These are phyloP conservation scores for Hippoglossus hippoglossus DNA, from an alignment of 2,797 vertebrate genomes.

Conservation along the genomic window DNA sequence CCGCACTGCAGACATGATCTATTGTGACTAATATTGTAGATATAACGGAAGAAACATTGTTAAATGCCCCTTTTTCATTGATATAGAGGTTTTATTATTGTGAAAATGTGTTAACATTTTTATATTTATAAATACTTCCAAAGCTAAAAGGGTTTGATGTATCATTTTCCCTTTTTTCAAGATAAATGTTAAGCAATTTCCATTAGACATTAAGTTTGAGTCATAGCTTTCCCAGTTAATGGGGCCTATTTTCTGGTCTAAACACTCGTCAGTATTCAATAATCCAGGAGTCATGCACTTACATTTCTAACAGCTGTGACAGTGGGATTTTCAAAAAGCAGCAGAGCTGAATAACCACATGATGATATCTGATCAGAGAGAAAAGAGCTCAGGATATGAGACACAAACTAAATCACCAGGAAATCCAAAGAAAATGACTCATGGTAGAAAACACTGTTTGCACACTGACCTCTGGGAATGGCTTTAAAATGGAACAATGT, in stretches of 20 bases:
- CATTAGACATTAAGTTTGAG: neutral
- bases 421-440: constrained; percentile 16
- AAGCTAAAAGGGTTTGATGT: neutral
- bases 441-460: constrained; percentile 13
- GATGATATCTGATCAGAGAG: constrained; percentile 11
- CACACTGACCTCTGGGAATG: constrained; percentile 38
- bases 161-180: neutral
- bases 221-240: neutral
- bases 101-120: too few species aligned
- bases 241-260: neutral
- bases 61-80: too few species aligned
- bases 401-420: constrained; percentile 1
- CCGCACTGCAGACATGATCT: neutral
- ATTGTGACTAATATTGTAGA: too few species aligned
- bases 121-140: too few species aligned
- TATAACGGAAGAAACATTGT: too few species aligned
- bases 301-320: neutral
- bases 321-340: neutral
- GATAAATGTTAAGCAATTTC: neutral
- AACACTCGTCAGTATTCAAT: constrained; percentile 6
- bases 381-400: constrained; percentile 1
- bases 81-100: too few species aligned
- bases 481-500: constrained; percentile 30
- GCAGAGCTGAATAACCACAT: constrained; percentile 2
- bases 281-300: neutral